Conservation (phyloP, 2,888 invertebrate species). For the Xestia ashworthii region DNA sequence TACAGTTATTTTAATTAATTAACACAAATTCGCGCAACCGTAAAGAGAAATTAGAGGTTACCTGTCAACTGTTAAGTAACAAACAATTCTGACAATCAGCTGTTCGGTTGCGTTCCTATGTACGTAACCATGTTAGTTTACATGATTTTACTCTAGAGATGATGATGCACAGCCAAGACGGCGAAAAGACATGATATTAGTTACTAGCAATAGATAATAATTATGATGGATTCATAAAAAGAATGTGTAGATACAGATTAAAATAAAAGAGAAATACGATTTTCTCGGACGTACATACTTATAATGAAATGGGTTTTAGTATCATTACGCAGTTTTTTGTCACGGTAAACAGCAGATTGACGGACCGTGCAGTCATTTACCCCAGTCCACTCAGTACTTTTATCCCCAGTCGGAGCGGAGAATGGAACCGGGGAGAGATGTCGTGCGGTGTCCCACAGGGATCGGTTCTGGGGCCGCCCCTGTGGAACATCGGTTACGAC, state of each 20-base stretch:
- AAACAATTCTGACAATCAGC: conserved; percentile 31
- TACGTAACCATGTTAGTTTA: not conserved
- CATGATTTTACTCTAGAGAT: not conserved
- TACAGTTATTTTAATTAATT: not conserved
- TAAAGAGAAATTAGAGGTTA: conserved; percentile 45
- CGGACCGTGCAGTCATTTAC: too few relatives aligned
- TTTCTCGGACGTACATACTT: not conserved
- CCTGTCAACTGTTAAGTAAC: conserved; percentile 16
- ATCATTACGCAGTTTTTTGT: not conserved
- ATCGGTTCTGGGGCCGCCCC: too few relatives aligned
- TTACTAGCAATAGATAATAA: not conserved
- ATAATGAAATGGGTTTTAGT: not conserved
- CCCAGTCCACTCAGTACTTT: too few relatives aligned
- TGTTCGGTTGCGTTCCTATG: conserved; percentile 13
- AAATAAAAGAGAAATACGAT: not conserved
- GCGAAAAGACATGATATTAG: not conserved
- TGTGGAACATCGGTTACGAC: too few relatives aligned
- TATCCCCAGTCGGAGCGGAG: too few relatives aligned
- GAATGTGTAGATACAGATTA: not conserved
- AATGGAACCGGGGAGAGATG: too few relatives aligned
- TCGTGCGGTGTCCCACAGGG: too few relatives aligned
- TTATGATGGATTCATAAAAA: not conserved
- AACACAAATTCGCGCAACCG: not conserved
- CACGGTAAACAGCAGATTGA: too few relatives aligned
- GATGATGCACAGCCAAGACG: not conserved